Conservation (phyloP, 2,888 invertebrate species). For the Drosophila nr. perissopoda region DNA sequence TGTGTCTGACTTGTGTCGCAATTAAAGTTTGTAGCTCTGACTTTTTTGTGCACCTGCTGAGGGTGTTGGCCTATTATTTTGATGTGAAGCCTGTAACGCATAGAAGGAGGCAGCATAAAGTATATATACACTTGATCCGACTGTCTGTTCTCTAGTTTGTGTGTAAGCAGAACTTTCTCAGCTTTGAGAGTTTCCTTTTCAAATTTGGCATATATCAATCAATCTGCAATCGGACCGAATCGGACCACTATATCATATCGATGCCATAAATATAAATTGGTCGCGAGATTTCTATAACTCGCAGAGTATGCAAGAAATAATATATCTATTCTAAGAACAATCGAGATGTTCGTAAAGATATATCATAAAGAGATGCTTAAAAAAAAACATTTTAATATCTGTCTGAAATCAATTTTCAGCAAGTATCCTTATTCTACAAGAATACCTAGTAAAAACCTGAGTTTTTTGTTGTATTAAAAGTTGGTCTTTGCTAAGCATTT, state of each 20-base stretch:
- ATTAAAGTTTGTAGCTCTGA: not conserved
- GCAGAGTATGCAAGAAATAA: no score
- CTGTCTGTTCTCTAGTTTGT: not conserved
- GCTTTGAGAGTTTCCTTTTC: not conserved
- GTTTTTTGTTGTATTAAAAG: not conserved
- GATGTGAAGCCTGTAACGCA: not conserved
- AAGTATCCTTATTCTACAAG: not conserved
- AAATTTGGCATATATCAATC: not conserved
- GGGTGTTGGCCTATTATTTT: not conserved
- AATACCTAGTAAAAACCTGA: not conserved
- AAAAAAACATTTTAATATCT: no score
- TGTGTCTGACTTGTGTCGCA: conserved; percentile 2
- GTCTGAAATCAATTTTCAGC: no score
- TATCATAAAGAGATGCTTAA: no score
- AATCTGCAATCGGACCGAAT: not conserved
- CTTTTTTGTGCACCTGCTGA: no score
- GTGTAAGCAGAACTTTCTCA: not conserved
- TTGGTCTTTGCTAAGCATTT: not conserved
- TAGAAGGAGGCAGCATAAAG: not conserved
- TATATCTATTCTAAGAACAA: not conserved
- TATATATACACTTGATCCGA: not conserved
- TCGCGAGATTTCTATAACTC: no score
- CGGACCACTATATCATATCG: not conserved
- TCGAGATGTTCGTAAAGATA: no score
- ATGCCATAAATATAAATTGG: no score